Evolutionary conservation across 1,140 invertebrate species (phyloP), one percentile per base, ranked within the genome.

Genomic region (Tetramorium simillimum): DNA sequence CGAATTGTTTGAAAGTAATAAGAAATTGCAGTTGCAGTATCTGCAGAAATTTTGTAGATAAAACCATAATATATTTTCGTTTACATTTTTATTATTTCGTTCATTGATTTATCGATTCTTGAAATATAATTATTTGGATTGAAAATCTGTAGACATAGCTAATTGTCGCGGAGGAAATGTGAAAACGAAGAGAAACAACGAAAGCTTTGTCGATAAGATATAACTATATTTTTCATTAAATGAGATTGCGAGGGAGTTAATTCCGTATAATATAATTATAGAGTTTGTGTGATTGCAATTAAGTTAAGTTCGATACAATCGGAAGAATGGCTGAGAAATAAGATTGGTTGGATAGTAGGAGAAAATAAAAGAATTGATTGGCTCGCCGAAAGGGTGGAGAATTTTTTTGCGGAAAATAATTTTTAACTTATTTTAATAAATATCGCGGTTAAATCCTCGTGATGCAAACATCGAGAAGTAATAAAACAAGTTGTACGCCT

Each of bases 141-240:
- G 21, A 28, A 72, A n/a, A 5, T 10, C 9, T 28, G n/a, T 16
- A 33, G 18, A 84, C 40, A 49, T 33, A n/a, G 62, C 28, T 46
- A 75, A 14, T 60, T 43, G 28, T 43, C 24, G 3, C 0, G 40
- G 10, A 60, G 33, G 14, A 72, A 60, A 82, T 37, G 24, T 82
- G 18, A 70, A 82, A 84, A 56, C 14, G 14, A 84, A 49, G n/a
- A 12, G 24, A 73, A 82, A 72, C 24, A 49, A 33, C 51, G 18
- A 78, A 40, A 82, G 24, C 51, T 60, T 60, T 58, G 21, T 75
- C 53, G 12, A 73, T 40, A 14, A 73, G 43, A 0, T 58, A 73
- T 60, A 84, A 62, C 53, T 82, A 73, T 82, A 60, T 84, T 75
- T 84, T 49, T 24, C 53, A 84, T 62, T 21, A 75, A 84, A 75